Evolutionary conservation across 2,113 vertebrate genomes (phyloP).

Genomic region (Agapornis roseicollis): DNA sequence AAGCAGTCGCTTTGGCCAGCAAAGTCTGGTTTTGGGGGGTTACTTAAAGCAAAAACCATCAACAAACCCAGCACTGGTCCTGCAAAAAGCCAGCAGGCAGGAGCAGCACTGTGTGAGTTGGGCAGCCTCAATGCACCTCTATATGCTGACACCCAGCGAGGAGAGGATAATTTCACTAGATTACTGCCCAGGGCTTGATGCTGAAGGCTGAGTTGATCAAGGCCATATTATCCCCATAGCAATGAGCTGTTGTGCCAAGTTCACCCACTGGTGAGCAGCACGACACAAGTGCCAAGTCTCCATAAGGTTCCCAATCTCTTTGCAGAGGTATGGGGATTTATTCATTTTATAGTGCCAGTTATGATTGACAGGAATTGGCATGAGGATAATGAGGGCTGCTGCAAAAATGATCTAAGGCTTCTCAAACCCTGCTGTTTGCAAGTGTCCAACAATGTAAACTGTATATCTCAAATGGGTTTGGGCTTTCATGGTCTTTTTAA

Average conservation of each 20-base stretch:
- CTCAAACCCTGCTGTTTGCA: neutral
- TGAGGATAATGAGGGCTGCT: slow-evolving; percentile 25
- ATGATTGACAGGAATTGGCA: slow-evolving; percentile 56
- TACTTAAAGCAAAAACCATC: neutral
- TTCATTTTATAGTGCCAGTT: neutral
- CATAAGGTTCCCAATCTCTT: neutral
- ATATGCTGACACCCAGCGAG: rapidly evolving
- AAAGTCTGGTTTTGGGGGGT: neutral
- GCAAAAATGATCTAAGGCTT: neutral
- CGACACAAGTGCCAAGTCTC: neutral
- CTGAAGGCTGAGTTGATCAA: neutral
- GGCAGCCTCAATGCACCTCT: neutral
- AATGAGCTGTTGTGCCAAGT: neutral
- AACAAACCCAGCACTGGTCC: neutral
- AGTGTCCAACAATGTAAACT: neutral
- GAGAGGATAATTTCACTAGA: neutral
- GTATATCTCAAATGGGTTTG: neutral
- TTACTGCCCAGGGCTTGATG: neutral
- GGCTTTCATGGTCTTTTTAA: neutral
- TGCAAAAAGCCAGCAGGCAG: neutral
- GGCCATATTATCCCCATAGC: neutral
- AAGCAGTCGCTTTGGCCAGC: neutral
- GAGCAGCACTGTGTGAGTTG: rapidly evolving
- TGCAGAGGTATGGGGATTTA: neutral
- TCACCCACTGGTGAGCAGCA: neutral